Evolutionary conservation across 1,140 invertebrate genomes (phyloP).

Genomic region (Zeugodacus cucurbitae): DNA sequence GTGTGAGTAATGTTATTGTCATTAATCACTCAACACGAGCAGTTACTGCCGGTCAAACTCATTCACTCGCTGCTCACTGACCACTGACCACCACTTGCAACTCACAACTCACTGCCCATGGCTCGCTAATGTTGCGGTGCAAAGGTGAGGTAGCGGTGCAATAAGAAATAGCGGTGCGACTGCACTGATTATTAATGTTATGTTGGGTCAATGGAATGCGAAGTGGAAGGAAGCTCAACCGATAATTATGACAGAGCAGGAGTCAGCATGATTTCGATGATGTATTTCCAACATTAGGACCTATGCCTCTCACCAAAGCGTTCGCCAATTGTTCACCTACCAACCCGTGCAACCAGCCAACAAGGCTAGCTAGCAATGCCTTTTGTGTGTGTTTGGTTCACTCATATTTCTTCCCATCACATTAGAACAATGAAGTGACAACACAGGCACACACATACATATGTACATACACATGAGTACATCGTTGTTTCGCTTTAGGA

Average conservation of each 20-base stretch:
- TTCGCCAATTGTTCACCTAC: background rate
- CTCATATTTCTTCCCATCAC: background rate
- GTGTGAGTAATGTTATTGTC: constrained; percentile 35
- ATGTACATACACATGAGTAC: no score
- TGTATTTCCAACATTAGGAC: constrained; percentile 35
- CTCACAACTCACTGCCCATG: constrained; percentile 30
- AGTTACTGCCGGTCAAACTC: constrained; percentile 1
- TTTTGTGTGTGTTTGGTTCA: background rate
- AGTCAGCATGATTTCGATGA: constrained; percentile 40
- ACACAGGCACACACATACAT: no score
- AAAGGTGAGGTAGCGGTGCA: background rate
- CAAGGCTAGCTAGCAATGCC: background rate
- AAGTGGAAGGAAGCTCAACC: constrained; percentile 12
- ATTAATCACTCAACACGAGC: constrained; percentile 42
- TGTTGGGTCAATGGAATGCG: constrained; percentile 17
- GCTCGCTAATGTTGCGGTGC: background rate
- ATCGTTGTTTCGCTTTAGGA: background rate
- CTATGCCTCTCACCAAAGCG: background rate
- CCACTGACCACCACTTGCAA: background rate
- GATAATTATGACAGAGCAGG: constrained; percentile 41
- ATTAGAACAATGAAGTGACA: background rate
- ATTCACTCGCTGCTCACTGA: background rate
- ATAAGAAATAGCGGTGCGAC: background rate
- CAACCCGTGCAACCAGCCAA: background rate
- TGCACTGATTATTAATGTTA: constrained; percentile 24